Base-by-base conservation (phyloP, 2,113 vertebrate genomes). In the Oryzias woworae region DNA sequence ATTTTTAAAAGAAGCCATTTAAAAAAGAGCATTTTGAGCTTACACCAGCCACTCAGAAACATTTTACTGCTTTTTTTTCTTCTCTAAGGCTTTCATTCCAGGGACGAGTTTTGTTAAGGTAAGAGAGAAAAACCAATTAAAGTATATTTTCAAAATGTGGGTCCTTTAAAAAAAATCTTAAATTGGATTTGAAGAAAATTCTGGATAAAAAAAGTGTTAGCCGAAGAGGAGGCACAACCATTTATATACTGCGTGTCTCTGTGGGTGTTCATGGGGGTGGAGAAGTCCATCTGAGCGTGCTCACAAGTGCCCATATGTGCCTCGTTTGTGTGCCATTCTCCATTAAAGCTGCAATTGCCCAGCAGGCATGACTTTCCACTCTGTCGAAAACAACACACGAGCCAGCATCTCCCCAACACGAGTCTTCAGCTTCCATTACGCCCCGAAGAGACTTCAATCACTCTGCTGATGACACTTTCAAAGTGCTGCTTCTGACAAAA, bases 391-490 rank as follows among this genome's bases (percentile, higher is more conserved):
- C 62, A 66, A 61, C 66, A 59, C 53, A 50, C 57, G 18, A 45
- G 60, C 77, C 73, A 60, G 69, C 77, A 62, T 59, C 75, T 78
- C 65, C 58, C 62, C 59, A 58, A 54, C 69, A 65, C 13, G 14
- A 66, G 65, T 77, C 79, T 77, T 66, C 75, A 69, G 53, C 78
- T 59, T 57, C 75, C 78, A 66, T 89, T 89, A 93, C 89, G 80
- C 72, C 70, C 75, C 90, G 73, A 77, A 78, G 89, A 84, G 83
- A 90, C 92, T 92, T 92, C 90, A 90, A 90, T 94, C 90, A 85
- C 62, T 41, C 67, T 2, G 62, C 49, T 26, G 78, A 60, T 51
- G 73, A 56, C 64, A 71, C 13, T 3, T n/a, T 51, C 28, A 72
- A 58, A 55, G 43, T 1, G 48, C 58, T 53, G 71, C 65, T 60